Percentiles rank a stretch among this genome's conserved stretches.
Conservation (phyloP, 2,113 vertebrate species). For the Notarius lentiginosus region DNA sequence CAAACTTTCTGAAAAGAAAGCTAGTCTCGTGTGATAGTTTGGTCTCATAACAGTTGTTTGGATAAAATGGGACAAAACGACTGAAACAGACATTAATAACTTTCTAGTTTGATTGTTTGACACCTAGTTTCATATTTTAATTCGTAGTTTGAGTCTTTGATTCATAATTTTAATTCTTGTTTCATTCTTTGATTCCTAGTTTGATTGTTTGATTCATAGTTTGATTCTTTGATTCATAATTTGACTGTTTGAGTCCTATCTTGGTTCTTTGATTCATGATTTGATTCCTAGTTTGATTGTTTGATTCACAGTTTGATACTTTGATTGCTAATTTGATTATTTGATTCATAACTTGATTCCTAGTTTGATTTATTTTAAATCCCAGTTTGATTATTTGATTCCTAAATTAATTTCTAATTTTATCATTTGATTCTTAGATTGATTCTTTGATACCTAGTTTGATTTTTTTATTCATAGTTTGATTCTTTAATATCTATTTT, state of each 20-base stretch:
- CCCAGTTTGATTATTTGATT: too few species aligned
- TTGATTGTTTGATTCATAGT: not conserved
- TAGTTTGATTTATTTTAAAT: not conserved
- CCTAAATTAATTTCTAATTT: not conserved
- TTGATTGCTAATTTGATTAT: not conserved
- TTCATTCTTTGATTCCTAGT: not conserved
- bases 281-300: not conserved
- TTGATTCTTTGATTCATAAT: not conserved
- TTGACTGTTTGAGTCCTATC: not conserved
- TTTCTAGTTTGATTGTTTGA: not conserved
- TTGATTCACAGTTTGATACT: not conserved
- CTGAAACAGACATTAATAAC: not conserved
- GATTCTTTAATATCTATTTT: not conserved
- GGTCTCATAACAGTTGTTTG: not conserved
- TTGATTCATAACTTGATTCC: not conserved
- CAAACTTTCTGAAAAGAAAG: not conserved
- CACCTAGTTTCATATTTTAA: not conserved
- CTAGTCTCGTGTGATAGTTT: not conserved
- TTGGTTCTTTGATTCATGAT: not conserved
- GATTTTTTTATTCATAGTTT: not conserved
- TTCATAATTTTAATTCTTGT: not conserved
- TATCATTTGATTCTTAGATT: not conserved
- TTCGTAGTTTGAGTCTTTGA: not conserved
- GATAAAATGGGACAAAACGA: not conserved
- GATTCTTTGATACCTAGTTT: not conserved